Base-by-base conservation (phyloP, 2,888 invertebrate species). In the Syritta pipiens region DNA sequence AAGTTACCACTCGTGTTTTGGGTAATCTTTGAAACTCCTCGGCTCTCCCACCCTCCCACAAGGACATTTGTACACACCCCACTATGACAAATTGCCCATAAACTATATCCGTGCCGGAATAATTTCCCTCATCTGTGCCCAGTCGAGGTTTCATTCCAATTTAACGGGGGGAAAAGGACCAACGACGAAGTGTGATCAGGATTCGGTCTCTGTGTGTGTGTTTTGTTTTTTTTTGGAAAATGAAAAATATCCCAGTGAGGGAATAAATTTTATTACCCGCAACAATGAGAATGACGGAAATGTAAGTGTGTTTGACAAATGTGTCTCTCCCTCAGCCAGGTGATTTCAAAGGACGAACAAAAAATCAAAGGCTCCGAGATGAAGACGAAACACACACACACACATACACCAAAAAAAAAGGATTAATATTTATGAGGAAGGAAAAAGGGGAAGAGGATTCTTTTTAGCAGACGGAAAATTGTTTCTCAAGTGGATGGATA, bases 1-100 rank as follows among this genome's bases (percentile, higher is more conserved):
- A 63, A 69, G 55, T 69, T 76, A 69, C 69, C 75, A 57, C 75
- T 32, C 57, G 32, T 62, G 62, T 75, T 53, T 46, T 7, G n/a
- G 20, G 32, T 75, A 62, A 57, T 62, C 62, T 30, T 35, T 4
- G n/a, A n/a, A 28, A 28, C 28, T 9, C 28, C 14, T 7, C 7
- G 6, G 24, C 1, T 0, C 5, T 9, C 2, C 7, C n/a, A 3
- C 32, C 0, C 4, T 9, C 37, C 19, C 17, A 2, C 7, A 24
- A 10, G 10, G n/a, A 9, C 28, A 17, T 22, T 28, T 10, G 40
- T 40, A 40, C 40, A 28, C 55, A 55, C 55, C 24, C 7, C 48
- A 37, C 37, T 20, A 19, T 24, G 40, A 14, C 24, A 14, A 48
- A 37, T 4, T 17, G 20, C 4, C 28, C 14, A 62, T 62, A 40